Evolutionary conservation across 1,140 invertebrate genomes (phyloP), one percentile per base, ranked within the genome.

Genomic region (Lepidurus apus): DNA sequence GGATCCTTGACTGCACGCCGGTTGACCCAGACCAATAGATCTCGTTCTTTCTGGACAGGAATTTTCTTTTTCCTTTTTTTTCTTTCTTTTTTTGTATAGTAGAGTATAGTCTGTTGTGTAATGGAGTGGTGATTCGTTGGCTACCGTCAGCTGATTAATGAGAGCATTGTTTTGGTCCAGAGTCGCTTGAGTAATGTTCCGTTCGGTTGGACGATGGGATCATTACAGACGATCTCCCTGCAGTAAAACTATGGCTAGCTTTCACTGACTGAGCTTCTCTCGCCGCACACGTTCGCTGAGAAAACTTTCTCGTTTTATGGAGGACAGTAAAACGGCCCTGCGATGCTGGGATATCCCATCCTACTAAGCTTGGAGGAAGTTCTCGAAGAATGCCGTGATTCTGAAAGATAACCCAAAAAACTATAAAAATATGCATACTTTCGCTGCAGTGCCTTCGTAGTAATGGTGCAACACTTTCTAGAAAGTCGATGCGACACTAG

Each of bases 131-230:
- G n/a, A 65, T 65, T 65, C n/a, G 17, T 13, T 65, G 17, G 21
- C 53, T 65, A 65, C 53, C 6, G n/a, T 17, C 8, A 21, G 17
- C 53, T 65, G 53, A 65, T 65, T 65, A 65, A 65, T n/a, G 53
- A 65, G 53, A 65, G 53, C 53, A 65, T 13, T 65, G 13, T 65
- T 65, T 65, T 17, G 1, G 53, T 17, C 53, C 53, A 21, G 53
- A 11, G 53, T n/a, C 53, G 53, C 53, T 65, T 65, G 53, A 21
- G 53, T 65, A 65, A 21, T 65, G 53, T 65, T 65, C 53, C 53
- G 21, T 65, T 65, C 53, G 8, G 53, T 65, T 65, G 53, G 53
- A 65, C 53, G 53, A 5, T 65, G 17, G 13, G 53, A 65, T 7
- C 53, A 65, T 65, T 65, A 9, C 53, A 21, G 9, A 7, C 13